These are phyloP conservation scores for Mythimna lalbum DNA, from an alignment of 2,888 invertebrate genomes.

Conservation along the genomic window DNA sequence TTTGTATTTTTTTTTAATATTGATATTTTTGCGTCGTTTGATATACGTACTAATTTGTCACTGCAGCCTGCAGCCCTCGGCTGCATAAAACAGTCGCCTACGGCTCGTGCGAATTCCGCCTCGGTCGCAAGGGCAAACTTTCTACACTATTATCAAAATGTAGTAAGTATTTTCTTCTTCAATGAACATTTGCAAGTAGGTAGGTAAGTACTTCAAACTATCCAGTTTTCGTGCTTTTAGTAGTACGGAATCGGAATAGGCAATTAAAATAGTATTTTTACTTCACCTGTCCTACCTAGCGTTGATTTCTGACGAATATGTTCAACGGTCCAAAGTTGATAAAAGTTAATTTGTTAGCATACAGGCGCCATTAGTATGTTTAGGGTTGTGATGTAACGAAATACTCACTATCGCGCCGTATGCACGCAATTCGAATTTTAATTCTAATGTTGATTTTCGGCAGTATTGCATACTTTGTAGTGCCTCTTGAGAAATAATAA, in stretches of 20 bases:
- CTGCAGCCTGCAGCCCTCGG: no score
- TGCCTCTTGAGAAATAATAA: constrained; percentile 65
- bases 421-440: constrained; percentile 63
- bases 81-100: no score
- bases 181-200: neutral
- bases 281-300: neutral
- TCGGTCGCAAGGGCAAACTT: no score
- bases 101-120: no score
- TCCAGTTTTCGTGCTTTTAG: neutral
- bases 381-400: constrained; percentile 57
- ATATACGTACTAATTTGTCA: no score
- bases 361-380: constrained; percentile 31
- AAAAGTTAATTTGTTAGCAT: constrained; percentile 36
- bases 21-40: no score
- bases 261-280: neutral
- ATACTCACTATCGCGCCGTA: constrained; percentile 30
- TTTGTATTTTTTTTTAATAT: no score
- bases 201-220: neutral
- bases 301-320: neutral
- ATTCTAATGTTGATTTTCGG: constrained; percentile 68
- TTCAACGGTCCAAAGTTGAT: constrained; percentile 38
- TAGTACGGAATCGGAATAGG: neutral
- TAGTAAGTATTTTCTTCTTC: neutral
- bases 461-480: constrained; percentile 63
- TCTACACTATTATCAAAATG: no score